Evolutionary conservation across 1,140 invertebrate genomes (phyloP), one percentile per base, ranked within the genome.

Genomic region (Hypsibius dujardini): DNA sequence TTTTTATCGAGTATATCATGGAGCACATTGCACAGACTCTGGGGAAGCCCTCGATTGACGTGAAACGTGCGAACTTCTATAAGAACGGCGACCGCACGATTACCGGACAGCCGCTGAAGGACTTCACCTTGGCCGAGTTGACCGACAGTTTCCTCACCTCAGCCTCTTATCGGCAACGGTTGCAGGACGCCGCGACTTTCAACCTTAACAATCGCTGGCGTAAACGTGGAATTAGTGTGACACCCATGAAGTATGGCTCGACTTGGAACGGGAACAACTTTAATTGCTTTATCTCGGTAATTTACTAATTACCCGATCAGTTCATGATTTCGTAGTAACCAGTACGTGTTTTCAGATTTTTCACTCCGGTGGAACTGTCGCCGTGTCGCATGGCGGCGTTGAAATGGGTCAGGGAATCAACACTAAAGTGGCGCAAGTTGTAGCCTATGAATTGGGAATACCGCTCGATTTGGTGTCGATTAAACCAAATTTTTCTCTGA

Each of bases 391-490:
- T 74, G 85, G 83, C 59, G 86, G 85, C 46, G 82, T 85, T 73
- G 86, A 87, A 80, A 86, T 86, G 84, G 86, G 86, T 3, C 86
- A 87, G 78, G 86, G 86, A 2, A 77, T 87, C 2, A 84, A 86
- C 74, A 86, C 85, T 2, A 87, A 86, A 75, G 78, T 82, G n/a
- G 74, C 73, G 3, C 79, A 80, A 73, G 77, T 78, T 14, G 76
- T 75, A 73, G 79, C 79, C 2, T 76, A 75, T 73, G 76, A 77
- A 71, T 70, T 80, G 1, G 77, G 75, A 2, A 76, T 80, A 2
- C 76, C 78, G 3, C 70, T 81, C 70, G 76, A 77, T 28, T 72
- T 73, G 69, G 76, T 81, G 28, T 74, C 74, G 46, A 74, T 81
- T 2, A 78, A 79, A 59, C 71, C 76, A 45, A 76, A 76, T 1